Conservation (phyloP, 2,888 invertebrate species). For the Epinotia nisella region DNA sequence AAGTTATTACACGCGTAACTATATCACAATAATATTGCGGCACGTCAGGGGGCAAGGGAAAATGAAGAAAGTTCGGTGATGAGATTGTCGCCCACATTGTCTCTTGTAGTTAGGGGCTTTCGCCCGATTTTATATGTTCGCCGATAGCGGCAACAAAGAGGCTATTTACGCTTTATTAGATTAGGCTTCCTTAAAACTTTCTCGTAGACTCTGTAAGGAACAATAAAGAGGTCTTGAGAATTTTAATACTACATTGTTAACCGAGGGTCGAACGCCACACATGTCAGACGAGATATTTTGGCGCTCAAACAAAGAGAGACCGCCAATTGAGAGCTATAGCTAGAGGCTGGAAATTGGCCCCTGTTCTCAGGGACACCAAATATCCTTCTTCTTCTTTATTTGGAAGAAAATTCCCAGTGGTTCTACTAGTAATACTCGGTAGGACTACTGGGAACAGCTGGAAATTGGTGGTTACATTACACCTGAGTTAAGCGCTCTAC, state of each 20-base stretch:
- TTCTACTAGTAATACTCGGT: no score
- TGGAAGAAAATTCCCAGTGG: no score
- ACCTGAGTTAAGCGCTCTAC: no score
- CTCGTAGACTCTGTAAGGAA: not conserved
- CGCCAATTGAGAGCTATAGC: no score
- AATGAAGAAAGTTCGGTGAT: constrained; percentile 44
- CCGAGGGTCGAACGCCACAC: no score
- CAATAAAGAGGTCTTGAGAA: not conserved
- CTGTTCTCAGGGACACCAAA: no score
- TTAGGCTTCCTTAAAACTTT: constrained; percentile 33
- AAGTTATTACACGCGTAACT: constrained; percentile 38
- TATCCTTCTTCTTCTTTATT: no score
- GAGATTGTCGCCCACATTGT: constrained; percentile 44
- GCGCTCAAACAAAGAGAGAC: no score
- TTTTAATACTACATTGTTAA: not conserved
- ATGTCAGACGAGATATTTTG: no score
- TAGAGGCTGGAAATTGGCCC: no score
- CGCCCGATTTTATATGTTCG: constrained; percentile 27
- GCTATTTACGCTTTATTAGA: constrained; percentile 39
- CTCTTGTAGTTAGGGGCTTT: constrained; percentile 35
- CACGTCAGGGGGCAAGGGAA: constrained; percentile 35
- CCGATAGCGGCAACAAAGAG: constrained; percentile 33
- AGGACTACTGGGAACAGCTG: no score
- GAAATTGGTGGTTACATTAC: no score
- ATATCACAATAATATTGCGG: constrained; percentile 43